These are phyloP conservation scores for Glyphotaelius pellucidus DNA, from an alignment of 2,888 invertebrate species.

Conservation along the genomic window DNA sequence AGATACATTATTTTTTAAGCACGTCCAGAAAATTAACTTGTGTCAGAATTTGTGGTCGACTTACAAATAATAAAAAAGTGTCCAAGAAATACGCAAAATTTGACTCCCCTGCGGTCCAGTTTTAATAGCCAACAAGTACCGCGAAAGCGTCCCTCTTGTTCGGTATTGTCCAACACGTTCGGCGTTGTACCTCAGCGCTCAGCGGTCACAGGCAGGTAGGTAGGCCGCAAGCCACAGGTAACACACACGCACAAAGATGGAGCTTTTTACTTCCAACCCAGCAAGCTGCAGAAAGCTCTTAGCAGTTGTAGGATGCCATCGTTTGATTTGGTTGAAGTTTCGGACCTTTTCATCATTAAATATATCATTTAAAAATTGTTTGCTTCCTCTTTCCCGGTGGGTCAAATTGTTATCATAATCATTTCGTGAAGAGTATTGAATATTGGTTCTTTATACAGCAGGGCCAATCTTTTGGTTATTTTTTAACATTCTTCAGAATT, in stretches of 20 bases:
- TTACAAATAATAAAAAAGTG: not conserved
- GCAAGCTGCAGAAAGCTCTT: not conserved
- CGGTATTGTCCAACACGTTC: slow-evolving; percentile 46
- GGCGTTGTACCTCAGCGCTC: slow-evolving; percentile 13
- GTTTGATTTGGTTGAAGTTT: not conserved
- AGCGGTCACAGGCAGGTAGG: slow-evolving; percentile 26
- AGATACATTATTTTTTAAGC: no score
- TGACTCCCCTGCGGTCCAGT: slow-evolving; percentile 43
- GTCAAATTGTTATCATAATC: not conserved
- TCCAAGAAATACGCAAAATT: not conserved
- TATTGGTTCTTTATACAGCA: not conserved
- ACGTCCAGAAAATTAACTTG: not conserved
- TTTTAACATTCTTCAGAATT: not conserved
- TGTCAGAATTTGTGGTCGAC: no score
- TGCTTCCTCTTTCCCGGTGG: not conserved
- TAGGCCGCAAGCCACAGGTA: not conserved
- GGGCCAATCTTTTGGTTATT: not conserved
- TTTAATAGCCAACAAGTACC: slow-evolving; percentile 36
- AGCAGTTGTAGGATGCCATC: not conserved
- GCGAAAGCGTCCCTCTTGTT: slow-evolving; percentile 28
- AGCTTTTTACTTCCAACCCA: not conserved
- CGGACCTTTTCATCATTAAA: not conserved
- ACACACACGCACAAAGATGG: slow-evolving; percentile 15
- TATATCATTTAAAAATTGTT: not conserved
- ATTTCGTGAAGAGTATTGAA: not conserved